phyloP scores from a whole-genome alignment of 1,140 invertebrate species.

The Anagrus nilaparvatae region DNA sequence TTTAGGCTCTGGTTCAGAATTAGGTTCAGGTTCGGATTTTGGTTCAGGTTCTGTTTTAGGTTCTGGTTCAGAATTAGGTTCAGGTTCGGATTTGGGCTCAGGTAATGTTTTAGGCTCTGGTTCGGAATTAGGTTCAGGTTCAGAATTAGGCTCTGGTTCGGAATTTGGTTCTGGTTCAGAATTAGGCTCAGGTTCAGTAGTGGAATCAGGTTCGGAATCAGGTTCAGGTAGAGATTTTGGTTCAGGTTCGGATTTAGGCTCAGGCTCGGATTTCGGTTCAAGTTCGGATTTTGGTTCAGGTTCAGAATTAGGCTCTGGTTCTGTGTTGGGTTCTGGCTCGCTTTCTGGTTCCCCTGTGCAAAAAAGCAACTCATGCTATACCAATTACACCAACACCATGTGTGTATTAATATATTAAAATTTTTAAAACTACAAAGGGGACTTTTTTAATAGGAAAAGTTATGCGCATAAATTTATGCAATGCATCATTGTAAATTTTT shows the following conservation, averaged over 20 bases:
- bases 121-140: constrained; percentile 35
- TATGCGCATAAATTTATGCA: constrained; percentile 10
- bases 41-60: constrained; percentile 41
- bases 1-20: constrained; percentile 29
- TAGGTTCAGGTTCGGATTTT: constrained; percentile 30
- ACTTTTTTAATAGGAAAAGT: constrained; percentile 9
- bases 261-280: constrained; percentile 33
- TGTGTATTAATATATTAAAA: constrained; percentile 17
- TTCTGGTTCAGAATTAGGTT: constrained; percentile 29
- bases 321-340: constrained; percentile 31
- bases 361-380: constrained; percentile 43
- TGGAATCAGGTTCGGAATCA: constrained; percentile 30
- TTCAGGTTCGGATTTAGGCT: constrained; percentile 40
- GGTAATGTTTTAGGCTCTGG: constrained; percentile 35
- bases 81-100: constrained; percentile 32
- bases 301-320: constrained; percentile 35
- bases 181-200: constrained; percentile 40
- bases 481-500: neutral
- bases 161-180: constrained; percentile 42
- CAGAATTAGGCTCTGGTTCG: constrained; percentile 37
- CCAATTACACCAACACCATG: constrained; percentile 39
- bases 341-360: constrained; percentile 39
- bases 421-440: constrained; percentile 6
- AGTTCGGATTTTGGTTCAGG: constrained; percentile 32
- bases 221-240: constrained; percentile 33